Evolutionary conservation across 2,113 vertebrate species (phyloP).

Genomic region (Thermophis baileyi): DNA sequence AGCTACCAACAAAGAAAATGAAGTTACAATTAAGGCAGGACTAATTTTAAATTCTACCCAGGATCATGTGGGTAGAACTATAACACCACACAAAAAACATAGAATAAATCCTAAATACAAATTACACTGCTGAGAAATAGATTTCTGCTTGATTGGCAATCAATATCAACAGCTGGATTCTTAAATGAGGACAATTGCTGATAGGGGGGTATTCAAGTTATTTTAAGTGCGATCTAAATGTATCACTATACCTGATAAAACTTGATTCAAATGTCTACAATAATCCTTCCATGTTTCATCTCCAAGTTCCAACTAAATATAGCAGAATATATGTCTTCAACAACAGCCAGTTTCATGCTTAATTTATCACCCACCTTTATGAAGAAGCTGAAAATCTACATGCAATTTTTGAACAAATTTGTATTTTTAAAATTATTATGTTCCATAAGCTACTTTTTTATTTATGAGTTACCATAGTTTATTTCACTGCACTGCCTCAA

Average conservation of each 20-base stretch:
- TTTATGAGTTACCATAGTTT: neutral
- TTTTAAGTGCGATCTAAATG: neutral
- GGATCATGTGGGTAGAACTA: neutral
- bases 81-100: neutral
- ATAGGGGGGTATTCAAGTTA: neutral
- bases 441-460: neutral
- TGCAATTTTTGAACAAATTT: neutral
- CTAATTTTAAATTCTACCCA: neutral
- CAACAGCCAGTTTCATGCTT: neutral
- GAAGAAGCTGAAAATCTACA: neutral
- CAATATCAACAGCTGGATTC: neutral
- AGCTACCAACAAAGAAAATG: constrained; percentile 66
- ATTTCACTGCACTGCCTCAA: neutral
- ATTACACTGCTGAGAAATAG: neutral
- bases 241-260: neutral
- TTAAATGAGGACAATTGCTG: neutral
- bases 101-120: neutral
- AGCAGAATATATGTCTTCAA: neutral
- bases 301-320: neutral
- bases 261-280: neutral
- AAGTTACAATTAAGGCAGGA: constrained; percentile 5
- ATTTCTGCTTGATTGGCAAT: neutral
- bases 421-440: neutral
- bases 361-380: neutral
- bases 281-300: neutral